phyloP scores from a whole-genome alignment of 2,113 vertebrate genomes.

The Daboia siamensis region DNA sequence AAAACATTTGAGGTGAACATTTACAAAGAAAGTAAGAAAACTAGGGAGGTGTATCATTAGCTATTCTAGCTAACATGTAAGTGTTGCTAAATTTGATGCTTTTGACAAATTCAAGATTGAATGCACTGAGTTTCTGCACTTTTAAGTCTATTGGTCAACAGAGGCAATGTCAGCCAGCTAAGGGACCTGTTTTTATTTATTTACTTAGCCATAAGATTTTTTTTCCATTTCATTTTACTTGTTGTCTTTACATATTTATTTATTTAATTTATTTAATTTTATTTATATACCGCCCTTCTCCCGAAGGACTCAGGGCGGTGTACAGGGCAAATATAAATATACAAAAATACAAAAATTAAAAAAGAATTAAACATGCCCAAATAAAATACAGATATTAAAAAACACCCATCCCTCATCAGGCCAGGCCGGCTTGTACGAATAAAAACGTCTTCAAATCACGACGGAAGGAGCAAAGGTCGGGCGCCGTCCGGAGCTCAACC shows the following conservation, averaged over 20 bases:
- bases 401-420: too few relatives aligned
- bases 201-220: neutral
- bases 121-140: neutral
- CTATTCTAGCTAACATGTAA: neutral
- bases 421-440: too few relatives aligned
- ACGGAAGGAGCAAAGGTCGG: too few relatives aligned
- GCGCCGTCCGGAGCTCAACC: too few relatives aligned
- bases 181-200: neutral
- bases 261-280: too few relatives aligned
- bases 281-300: too few relatives aligned
- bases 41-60: constrained; percentile 27
- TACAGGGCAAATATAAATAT: too few relatives aligned
- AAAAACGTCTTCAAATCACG: too few relatives aligned
- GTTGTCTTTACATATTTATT: neutral
- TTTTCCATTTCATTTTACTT: neutral
- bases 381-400: too few relatives aligned
- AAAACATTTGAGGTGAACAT: constrained; percentile 5
- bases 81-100: neutral
- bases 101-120: neutral
- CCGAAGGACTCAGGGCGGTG: too few relatives aligned
- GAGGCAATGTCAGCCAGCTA: neutral
- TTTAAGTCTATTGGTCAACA: neutral
- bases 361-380: too few relatives aligned
- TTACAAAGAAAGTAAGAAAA: constrained; percentile 31
- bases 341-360: too few relatives aligned